A percentile compares a stretch with the other conserved stretches of the same genome.
Conservation (phyloP, 2,888 invertebrate genomes). For the Tolmerus cingulatus region DNA sequence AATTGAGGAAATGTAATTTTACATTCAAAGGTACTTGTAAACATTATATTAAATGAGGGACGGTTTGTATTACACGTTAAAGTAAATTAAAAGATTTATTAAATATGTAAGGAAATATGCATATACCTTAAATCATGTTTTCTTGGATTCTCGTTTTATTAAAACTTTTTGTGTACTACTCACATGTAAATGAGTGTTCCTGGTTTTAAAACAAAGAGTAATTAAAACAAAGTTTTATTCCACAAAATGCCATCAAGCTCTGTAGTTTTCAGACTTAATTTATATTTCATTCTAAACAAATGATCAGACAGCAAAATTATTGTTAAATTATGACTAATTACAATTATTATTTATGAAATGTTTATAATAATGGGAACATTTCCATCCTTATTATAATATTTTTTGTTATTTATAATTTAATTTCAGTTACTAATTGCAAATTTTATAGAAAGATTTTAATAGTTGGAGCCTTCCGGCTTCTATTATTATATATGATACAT, state of each 20-base stretch:
- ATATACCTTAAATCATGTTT: neutral
- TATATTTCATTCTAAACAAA: no score
- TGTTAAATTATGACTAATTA: no score
- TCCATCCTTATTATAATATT: no score
- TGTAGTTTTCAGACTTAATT: neutral
- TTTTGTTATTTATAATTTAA: no score
- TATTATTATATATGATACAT: no score
- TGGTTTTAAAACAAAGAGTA: neutral
- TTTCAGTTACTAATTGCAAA: no score
- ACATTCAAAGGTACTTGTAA: neutral
- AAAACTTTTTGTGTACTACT: neutral
- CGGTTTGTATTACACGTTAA: neutral
- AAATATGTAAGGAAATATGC: neutral
- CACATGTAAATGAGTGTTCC: neutral
- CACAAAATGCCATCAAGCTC: neutral
- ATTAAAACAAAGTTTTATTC: neutral
- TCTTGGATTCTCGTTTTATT: neutral
- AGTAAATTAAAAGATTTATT: neutral
- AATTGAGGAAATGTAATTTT: neutral
- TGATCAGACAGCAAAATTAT: no score
- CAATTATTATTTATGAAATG: no score
- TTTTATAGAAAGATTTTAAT: no score
- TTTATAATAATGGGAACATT: no score
- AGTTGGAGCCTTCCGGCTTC: no score
- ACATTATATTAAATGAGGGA: neutral